Evolutionary conservation across 2,888 invertebrate genomes (phyloP).

Genomic region (Plebejus anna): DNA sequence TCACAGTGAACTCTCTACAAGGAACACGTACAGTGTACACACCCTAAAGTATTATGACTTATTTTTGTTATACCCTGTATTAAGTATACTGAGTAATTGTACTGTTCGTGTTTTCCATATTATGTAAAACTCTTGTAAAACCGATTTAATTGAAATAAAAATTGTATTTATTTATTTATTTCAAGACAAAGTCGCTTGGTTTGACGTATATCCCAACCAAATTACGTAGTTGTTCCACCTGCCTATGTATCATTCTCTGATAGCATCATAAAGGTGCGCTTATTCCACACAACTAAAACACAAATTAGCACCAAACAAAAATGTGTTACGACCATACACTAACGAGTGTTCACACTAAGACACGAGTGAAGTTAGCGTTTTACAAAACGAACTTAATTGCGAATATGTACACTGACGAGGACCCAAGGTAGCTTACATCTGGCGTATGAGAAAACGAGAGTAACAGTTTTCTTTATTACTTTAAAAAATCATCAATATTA

Average conservation of each 20-base stretch:
- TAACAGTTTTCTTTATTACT: slow-evolving; percentile 18
- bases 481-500: neutral
- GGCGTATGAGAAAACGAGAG: slow-evolving; percentile 10
- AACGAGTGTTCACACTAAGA: slow-evolving; percentile 25
- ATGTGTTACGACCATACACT: slow-evolving; percentile 4
- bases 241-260: neutral
- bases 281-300: neutral
- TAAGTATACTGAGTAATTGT: too few species aligned
- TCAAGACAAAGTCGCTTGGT: too few species aligned
- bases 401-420: slow-evolving; percentile 13
- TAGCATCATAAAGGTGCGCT: neutral
- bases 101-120: too few species aligned
- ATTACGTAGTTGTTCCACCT: too few species aligned
- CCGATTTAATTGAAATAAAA: too few species aligned
- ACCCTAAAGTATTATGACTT: too few species aligned
- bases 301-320: slow-evolving; percentile 23
- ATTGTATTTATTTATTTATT: too few species aligned
- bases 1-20: too few species aligned
- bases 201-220: too few species aligned
- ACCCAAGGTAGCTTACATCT: slow-evolving; percentile 24
- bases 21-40: too few species aligned
- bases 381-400: slow-evolving; percentile 19
- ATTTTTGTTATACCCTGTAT: too few species aligned
- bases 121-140: too few species aligned
- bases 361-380: slow-evolving; percentile 25